A percentile compares a stretch with the other conserved stretches of the same genome.
Conservation (phyloP, 2,113 vertebrate genomes). For the Sitta europaea region DNA sequence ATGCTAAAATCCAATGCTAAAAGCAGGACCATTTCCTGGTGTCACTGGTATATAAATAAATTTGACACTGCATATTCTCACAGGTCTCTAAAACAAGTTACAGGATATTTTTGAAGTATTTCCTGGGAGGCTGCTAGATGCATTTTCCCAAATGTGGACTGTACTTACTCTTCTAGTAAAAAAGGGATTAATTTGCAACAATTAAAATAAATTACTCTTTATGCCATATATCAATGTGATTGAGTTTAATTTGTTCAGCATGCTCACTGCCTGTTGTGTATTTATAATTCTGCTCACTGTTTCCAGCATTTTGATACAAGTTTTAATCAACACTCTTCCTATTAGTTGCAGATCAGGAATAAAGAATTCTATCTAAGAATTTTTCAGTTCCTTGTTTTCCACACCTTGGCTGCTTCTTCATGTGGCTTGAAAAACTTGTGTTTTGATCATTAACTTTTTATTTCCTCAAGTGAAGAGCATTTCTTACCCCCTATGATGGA, state of each 20-base stretch:
- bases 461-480: background rate
- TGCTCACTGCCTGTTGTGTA: background rate
- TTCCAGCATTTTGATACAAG: background rate
- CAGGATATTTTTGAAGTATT: background rate
- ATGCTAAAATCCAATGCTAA: background rate
- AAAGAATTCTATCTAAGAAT: background rate
- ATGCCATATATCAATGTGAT: background rate
- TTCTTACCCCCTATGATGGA: background rate
- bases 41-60: background rate
- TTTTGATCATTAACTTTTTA: background rate
- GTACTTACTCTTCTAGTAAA: background rate
- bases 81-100: background rate
- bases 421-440: background rate
- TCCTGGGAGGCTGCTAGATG: background rate
- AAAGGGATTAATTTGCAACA: background rate
- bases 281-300: background rate
- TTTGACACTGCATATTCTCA: conserved; percentile 2
- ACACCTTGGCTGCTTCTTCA: background rate
- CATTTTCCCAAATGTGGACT: background rate
- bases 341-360: background rate
- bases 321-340: background rate
- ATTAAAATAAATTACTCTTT: background rate
- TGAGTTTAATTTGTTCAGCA: background rate
- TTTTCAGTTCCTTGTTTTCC: background rate
- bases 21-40: background rate